Evolutionary conservation across 2,113 vertebrate genomes (phyloP).

Genomic region (Chloebia gouldiae): DNA sequence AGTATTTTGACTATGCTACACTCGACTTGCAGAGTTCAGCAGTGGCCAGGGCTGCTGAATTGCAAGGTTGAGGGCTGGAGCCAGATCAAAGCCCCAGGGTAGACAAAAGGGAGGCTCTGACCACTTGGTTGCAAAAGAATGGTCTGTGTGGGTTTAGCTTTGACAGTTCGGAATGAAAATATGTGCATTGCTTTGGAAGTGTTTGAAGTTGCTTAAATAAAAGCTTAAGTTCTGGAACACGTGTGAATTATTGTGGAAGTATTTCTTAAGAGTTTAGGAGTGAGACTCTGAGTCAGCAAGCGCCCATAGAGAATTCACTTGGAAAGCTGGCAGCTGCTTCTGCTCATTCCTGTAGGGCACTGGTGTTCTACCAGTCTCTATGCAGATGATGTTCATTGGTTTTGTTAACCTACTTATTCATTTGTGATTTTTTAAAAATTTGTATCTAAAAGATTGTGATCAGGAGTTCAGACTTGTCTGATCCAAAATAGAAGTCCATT

Average conservation of each 20-base stretch:
- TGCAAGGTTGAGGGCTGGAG: not conserved
- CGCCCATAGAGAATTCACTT: not conserved
- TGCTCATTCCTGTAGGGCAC: not conserved
- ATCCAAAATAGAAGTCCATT: not conserved
- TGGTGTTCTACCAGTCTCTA: not conserved
- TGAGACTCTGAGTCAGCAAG: not conserved
- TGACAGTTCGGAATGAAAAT: not conserved
- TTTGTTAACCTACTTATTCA: not conserved
- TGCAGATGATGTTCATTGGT: not conserved
- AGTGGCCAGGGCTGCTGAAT: not conserved
- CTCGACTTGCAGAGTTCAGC: not conserved
- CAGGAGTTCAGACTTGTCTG: not conserved
- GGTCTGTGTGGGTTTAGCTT: not conserved
- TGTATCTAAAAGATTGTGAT: not conserved
- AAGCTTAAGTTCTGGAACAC: not conserved
- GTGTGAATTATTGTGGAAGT: not conserved
- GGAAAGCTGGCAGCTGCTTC: not conserved
- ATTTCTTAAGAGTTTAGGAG: not conserved
- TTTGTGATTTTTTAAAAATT: not conserved
- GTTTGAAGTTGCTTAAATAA: not conserved
- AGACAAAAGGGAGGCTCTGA: not conserved
- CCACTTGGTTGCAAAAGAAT: rapidly evolving
- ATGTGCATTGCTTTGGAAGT: not conserved
- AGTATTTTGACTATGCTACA: not conserved
- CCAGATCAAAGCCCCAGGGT: not conserved